Evolutionary conservation across 2,888 invertebrate genomes (phyloP).

Genomic region (Dryobotodes eremita): DNA sequence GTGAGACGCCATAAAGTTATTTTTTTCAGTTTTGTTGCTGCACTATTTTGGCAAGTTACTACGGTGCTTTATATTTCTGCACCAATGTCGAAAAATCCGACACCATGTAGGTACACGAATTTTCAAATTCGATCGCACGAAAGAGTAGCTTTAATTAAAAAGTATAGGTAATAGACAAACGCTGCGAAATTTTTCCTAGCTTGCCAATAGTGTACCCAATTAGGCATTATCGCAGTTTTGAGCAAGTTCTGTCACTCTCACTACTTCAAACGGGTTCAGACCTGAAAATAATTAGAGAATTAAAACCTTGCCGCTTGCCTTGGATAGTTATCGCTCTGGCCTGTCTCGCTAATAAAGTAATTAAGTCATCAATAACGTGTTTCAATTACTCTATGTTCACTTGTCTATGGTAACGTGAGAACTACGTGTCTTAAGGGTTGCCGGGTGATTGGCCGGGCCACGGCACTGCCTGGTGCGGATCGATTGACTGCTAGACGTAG

Average conservation of each 20-base stretch:
- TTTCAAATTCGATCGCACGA: background rate
- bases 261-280: background rate
- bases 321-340: background rate
- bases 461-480: conserved; percentile 84
- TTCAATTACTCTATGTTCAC: conserved; percentile 35
- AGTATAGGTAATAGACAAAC: background rate
- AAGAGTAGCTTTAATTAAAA: background rate
- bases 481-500: conserved; percentile 79
- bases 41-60: conserved; percentile 8
- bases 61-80: background rate
- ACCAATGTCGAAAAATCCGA: background rate
- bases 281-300: too few relatives aligned
- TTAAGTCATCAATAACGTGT: conserved; percentile 10
- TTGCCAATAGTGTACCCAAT: background rate
- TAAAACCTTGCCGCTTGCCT: background rate
- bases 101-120: background rate
- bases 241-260: background rate
- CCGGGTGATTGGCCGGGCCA: conserved; percentile 86
- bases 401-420: conserved; percentile 63
- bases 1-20: conserved; percentile 15
- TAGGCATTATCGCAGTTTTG: background rate
- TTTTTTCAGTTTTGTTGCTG: background rate
- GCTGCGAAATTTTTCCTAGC: background rate
- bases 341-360: conserved; percentile 10
- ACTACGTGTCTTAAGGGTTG: conserved; percentile 71